These are phyloP conservation scores for Charaxes varanes DNA, from an alignment of 1,140 invertebrate species.

Conservation along the genomic window DNA sequence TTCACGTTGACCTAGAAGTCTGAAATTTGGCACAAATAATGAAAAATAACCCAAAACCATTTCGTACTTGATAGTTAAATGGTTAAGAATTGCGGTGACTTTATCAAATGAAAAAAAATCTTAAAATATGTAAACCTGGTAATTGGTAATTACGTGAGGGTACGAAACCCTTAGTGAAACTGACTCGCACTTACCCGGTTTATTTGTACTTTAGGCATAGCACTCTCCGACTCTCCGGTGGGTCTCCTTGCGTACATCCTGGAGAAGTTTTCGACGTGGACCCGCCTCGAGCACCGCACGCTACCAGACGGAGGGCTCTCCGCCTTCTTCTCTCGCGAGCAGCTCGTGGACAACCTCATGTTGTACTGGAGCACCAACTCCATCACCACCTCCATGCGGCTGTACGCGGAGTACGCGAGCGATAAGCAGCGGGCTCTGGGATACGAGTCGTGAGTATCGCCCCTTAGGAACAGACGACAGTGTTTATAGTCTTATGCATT, in stretches of 20 bases:
- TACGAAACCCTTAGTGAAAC: too few species aligned
- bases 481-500: too few species aligned
- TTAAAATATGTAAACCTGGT: too few species aligned
- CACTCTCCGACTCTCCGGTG: conserved; percentile 79
- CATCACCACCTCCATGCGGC: conserved; percentile 84
- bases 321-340: conserved; percentile 78
- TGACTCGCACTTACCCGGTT: too few species aligned
- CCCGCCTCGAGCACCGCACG: conserved; percentile 67
- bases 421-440: conserved; percentile 47
- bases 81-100: too few species aligned
- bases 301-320: conserved; percentile 83
- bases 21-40: too few species aligned
- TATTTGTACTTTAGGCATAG: too few species aligned
- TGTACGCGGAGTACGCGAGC: conserved; percentile 82
- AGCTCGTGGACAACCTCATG: conserved; percentile 92
- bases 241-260: conserved; percentile 88
- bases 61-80: too few species aligned
- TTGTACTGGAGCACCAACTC: conserved; percentile 88
- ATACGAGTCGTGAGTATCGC: conserved; percentile 60
- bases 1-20: too few species aligned
- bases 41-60: too few species aligned
- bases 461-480: conserved; percentile 65
- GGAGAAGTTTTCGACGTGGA: conserved; percentile 91
- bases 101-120: too few species aligned
- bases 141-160: too few species aligned